Evolutionary conservation across 2,113 vertebrate species (phyloP).

Genomic region (Hemiprocne comata): DNA sequence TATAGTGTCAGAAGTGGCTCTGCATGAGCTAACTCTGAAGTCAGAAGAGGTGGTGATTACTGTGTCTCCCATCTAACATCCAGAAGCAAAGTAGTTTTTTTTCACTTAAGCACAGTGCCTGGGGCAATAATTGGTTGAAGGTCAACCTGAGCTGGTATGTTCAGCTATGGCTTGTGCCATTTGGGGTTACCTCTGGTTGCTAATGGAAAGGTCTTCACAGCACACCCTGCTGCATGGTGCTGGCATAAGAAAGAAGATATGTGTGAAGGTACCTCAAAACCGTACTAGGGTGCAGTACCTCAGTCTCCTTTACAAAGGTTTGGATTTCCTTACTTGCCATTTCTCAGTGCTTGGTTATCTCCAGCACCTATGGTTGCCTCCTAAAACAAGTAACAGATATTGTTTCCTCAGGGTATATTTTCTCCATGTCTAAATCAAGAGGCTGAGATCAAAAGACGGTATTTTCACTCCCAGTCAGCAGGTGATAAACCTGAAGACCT

Average conservation of each 20-base stretch:
- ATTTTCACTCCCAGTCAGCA: not conserved
- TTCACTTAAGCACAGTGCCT: not conserved
- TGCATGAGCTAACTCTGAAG: not conserved
- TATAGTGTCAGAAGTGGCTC: not conserved
- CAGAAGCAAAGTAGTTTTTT: not conserved
- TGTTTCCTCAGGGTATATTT: not conserved
- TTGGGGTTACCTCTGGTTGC: not conserved
- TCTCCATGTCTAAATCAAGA: not conserved
- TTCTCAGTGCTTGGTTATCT: not conserved
- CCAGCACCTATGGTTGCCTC: not conserved
- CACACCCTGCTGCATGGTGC: accelerated
- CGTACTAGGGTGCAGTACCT: not conserved
- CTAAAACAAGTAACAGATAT: not conserved
- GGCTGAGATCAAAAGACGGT: not conserved
- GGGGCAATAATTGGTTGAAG: accelerated
- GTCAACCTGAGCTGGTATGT: not conserved
- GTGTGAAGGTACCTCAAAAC: not conserved
- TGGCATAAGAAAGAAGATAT: not conserved
- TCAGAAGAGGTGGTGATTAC: not conserved
- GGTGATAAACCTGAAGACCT: not conserved
- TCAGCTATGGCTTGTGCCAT: not conserved
- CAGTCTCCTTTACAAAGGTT: not conserved
- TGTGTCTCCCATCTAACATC: not conserved
- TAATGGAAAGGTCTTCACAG: not conserved
- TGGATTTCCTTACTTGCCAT: not conserved